phyloP scores from a whole-genome alignment of 2,113 vertebrate species.

The Eretmochelys imbricata region DNA sequence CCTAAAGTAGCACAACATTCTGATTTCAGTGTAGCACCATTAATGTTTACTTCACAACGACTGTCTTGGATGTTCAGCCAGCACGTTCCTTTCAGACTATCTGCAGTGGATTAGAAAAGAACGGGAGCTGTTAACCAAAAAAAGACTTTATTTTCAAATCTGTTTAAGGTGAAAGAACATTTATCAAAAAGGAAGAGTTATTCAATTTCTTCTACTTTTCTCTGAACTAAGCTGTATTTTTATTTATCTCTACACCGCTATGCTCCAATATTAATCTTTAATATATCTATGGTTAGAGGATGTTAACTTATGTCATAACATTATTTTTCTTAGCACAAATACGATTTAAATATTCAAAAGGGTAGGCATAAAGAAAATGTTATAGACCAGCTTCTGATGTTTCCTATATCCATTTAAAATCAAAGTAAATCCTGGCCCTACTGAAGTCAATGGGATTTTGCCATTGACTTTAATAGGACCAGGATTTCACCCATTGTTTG shows the following conservation, averaged over 20 bases:
- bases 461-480: no score
- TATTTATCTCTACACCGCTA: background rate
- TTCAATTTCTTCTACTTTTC: background rate
- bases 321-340: background rate
- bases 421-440: background rate
- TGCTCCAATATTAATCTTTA: background rate
- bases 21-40: constrained; percentile 83
- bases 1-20: constrained; percentile 85
- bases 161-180: background rate
- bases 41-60: constrained; percentile 85
- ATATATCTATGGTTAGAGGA: background rate
- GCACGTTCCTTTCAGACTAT: constrained; percentile 84
- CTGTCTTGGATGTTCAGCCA: constrained; percentile 82
- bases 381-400: background rate
- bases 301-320: background rate
- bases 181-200: background rate
- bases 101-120: constrained; percentile 65
- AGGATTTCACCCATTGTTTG: no score
- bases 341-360: background rate
- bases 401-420: background rate
- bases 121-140: background rate
- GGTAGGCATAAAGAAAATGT: background rate
- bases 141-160: background rate
- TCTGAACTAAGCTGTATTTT: background rate
- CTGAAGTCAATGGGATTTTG: background rate